These are phyloP conservation scores for Drosophila peninsularis DNA, from an alignment of 2,888 invertebrate species.

Conservation along the genomic window DNA sequence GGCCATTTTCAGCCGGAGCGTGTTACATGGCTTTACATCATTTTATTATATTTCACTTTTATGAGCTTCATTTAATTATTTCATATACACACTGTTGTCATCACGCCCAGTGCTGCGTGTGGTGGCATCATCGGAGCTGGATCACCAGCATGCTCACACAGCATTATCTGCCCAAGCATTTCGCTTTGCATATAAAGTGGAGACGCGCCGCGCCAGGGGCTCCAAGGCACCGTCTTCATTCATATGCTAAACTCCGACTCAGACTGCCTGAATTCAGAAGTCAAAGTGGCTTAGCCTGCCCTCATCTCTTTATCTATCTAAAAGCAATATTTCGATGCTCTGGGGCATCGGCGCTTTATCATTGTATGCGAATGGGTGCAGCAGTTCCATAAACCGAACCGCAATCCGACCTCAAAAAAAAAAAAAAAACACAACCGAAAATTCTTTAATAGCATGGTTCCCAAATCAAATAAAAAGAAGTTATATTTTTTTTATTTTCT, in stretches of 20 bases:
- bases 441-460: slow-evolving; percentile 58
- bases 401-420: slow-evolving; percentile 29
- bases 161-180: slow-evolving; percentile 52
- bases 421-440: slow-evolving; percentile 23
- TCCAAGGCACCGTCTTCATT: slow-evolving; percentile 50
- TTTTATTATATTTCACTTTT: slow-evolving; percentile 62
- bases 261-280: slow-evolving; percentile 63
- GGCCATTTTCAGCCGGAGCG: slow-evolving; percentile 49
- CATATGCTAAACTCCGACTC: slow-evolving; percentile 63
- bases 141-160: slow-evolving; percentile 14
- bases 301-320: slow-evolving; percentile 53
- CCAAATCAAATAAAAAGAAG: background rate
- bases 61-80: slow-evolving; percentile 73
- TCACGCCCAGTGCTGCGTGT: slow-evolving; percentile 19
- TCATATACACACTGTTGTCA: slow-evolving; percentile 29
- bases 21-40: slow-evolving; percentile 78
- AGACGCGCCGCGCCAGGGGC: slow-evolving; percentile 10
- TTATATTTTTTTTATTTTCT: slow-evolving; percentile 20
- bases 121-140: slow-evolving; percentile 63
- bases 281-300: slow-evolving; percentile 59
- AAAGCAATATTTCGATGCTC: slow-evolving; percentile 58
- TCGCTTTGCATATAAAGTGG: slow-evolving; percentile 66
- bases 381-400: slow-evolving; percentile 52
- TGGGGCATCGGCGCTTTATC: slow-evolving; percentile 60
- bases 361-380: slow-evolving; percentile 65